Evolutionary conservation across 2,113 vertebrate genomes (phyloP).

Genomic region (Opisthocomus hoazin): DNA sequence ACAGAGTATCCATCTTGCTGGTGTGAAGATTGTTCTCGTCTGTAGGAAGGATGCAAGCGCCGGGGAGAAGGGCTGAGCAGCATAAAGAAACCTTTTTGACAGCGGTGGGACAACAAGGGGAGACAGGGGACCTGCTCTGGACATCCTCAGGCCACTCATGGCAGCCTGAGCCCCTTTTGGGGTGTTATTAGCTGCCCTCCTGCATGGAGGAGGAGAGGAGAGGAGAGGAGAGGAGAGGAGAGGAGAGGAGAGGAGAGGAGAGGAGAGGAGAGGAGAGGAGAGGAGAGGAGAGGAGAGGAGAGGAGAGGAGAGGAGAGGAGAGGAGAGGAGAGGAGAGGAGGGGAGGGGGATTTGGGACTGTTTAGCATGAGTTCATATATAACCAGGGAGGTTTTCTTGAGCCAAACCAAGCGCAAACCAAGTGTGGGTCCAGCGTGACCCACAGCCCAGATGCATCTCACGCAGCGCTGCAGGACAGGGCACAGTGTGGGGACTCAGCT

Average conservation of each 20-base stretch:
- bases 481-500: neutral
- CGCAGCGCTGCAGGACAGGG: neutral
- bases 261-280: too few species aligned
- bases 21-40: neutral
- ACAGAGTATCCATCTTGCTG: neutral
- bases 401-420: neutral
- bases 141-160: neutral
- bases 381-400: neutral
- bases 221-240: neutral
- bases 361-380: neutral
- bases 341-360: neutral
- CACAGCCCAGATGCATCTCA: neutral
- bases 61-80: accelerated
- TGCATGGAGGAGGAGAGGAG: too few species aligned
- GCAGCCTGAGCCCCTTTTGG: neutral
- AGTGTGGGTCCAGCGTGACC: neutral
- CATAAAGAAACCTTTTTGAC: neutral
- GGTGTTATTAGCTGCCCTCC: neutral
- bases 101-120: neutral
- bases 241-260: neutral
- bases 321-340: too few species aligned
- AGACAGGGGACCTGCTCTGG: neutral
- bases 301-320: too few species aligned
- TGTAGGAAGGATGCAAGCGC: neutral
- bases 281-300: neutral